These are phyloP conservation scores for Dorcus hopei DNA, from an alignment of 2,888 invertebrate species.

Conservation along the genomic window DNA sequence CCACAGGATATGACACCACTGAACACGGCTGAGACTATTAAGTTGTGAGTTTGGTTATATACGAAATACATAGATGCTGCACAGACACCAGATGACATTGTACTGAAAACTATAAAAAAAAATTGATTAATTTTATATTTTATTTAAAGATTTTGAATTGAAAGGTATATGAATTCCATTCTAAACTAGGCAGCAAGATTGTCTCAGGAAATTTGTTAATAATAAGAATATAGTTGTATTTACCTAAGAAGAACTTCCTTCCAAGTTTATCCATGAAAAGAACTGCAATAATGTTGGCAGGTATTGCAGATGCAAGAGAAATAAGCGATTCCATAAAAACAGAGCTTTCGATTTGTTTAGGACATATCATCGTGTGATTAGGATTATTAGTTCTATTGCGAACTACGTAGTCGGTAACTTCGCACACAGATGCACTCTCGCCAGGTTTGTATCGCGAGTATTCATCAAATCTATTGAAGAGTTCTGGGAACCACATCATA, in stretches of 20 bases:
- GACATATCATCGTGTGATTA: conserved; percentile 55
- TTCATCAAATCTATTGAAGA: conserved; percentile 87
- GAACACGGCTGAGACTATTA: conserved; percentile 80
- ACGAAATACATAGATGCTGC: conserved; percentile 84
- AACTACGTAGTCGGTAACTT: conserved; percentile 75
- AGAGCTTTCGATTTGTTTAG: conserved; percentile 69
- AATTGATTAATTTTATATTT: conserved; percentile 18
- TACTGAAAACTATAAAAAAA: conserved; percentile 69
- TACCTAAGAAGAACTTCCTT: conserved; percentile 78
- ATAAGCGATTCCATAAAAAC: conserved; percentile 86
- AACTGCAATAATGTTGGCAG: conserved; percentile 79
- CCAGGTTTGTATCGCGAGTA: conserved; percentile 67
- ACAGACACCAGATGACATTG: conserved; percentile 78
- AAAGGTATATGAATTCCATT: too few species aligned
- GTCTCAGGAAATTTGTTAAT: too few species aligned
- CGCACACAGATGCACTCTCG: conserved; percentile 67
- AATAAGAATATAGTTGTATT: conserved; percentile 22
- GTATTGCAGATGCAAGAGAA: conserved; percentile 81
- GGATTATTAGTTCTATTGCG: conserved; percentile 59
- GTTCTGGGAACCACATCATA: conserved; percentile 97
- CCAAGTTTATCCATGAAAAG: conserved; percentile 81
- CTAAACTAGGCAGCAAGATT: too few species aligned
- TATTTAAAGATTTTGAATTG: neutral
- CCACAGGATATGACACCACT: conserved; percentile 86
- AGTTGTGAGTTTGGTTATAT: conserved; percentile 76